Percentiles rank a stretch among this genome's conserved stretches.
Conservation (phyloP, 2,888 invertebrate genomes). For the Caradrina clavipalpis region DNA sequence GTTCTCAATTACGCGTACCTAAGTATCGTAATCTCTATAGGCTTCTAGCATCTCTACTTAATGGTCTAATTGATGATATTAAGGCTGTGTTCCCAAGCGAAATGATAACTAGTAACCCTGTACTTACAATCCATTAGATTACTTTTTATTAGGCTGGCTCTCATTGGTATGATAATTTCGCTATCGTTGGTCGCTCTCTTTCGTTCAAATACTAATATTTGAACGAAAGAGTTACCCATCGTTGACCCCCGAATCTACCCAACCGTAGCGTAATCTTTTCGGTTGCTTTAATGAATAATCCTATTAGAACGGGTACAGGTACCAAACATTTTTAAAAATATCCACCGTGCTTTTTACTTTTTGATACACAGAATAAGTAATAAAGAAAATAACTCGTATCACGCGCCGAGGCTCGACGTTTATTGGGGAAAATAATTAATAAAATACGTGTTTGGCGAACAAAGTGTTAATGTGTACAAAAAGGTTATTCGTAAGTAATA, state of each 20-base stretch:
- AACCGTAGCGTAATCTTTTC: conserved; percentile 42
- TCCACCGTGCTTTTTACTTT: conserved; percentile 27
- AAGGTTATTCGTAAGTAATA: conserved; percentile 9
- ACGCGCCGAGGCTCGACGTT: conserved; percentile 34
- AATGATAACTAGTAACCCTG: neutral
- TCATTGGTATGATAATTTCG: conserved; percentile 1
- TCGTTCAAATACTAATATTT: no score
- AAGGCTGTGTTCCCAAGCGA: neutral
- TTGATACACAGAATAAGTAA: conserved; percentile 46
- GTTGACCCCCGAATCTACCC: conserved; percentile 27
- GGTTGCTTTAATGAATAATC: conserved; percentile 47
- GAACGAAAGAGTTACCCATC: conserved; percentile 23
- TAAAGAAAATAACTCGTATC: conserved; percentile 41
- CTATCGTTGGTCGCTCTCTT: neutral
- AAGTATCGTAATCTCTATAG: conserved; percentile 25
- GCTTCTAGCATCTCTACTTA: conserved; percentile 7
- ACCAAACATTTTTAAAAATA: conserved; percentile 33
- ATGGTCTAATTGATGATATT: neutral
- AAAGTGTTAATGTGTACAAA: conserved; percentile 45
- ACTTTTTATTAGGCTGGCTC: neutral
- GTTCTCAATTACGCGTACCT: conserved; percentile 9
- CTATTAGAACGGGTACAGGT: conserved; percentile 33
- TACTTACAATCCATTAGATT: neutral
- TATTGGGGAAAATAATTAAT: conserved; percentile 52
- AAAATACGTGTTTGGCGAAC: conserved; percentile 48